phyloP scores from a whole-genome alignment of 2,888 invertebrate genomes.

The Nesidiocoris tenuis region DNA sequence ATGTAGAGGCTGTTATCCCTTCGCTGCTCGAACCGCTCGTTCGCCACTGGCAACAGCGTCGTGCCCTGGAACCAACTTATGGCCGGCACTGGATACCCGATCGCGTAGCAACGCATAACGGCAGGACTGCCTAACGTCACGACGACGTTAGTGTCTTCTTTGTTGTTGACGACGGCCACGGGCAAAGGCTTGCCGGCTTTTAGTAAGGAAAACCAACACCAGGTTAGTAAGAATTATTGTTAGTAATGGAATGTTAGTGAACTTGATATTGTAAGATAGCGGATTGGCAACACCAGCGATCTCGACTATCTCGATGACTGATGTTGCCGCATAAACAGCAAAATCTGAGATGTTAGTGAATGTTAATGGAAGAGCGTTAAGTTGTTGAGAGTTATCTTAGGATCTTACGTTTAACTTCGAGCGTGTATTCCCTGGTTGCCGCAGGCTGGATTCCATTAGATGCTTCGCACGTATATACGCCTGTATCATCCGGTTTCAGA shows the following conservation, averaged over 20 bases:
- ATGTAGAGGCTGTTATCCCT: conserved; percentile 75
- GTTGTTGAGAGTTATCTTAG: no score
- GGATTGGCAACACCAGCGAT: no score
- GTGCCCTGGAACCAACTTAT: conserved; percentile 84
- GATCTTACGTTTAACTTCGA: conserved; percentile 73
- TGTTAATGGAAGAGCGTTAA: no score
- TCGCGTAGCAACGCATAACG: conserved; percentile 73
- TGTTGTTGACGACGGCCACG: conserved; percentile 52
- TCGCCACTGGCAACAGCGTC: conserved; percentile 70
- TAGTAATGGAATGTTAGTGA: conserved; percentile 12
- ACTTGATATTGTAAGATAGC: no score
- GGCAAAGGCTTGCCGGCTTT: conserved; percentile 37
- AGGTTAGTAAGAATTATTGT: conserved; percentile 4
- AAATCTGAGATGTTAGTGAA: no score
- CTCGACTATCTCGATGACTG: no score
- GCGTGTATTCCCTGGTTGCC: conserved; percentile 65
- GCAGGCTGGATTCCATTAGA: conserved; percentile 74
- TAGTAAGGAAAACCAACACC: conserved; percentile 27
- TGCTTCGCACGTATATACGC: conserved; percentile 82
- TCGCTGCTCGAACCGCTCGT: conserved; percentile 68
- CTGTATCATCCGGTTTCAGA: conserved; percentile 75
- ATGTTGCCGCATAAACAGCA: no score
- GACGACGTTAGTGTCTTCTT: conserved; percentile 62
- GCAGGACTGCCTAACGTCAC: conserved; percentile 72
- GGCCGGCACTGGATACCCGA: conserved; percentile 75